phyloP scores from a whole-genome alignment of 2,113 vertebrate species.

The Theristicus caerulescens region DNA sequence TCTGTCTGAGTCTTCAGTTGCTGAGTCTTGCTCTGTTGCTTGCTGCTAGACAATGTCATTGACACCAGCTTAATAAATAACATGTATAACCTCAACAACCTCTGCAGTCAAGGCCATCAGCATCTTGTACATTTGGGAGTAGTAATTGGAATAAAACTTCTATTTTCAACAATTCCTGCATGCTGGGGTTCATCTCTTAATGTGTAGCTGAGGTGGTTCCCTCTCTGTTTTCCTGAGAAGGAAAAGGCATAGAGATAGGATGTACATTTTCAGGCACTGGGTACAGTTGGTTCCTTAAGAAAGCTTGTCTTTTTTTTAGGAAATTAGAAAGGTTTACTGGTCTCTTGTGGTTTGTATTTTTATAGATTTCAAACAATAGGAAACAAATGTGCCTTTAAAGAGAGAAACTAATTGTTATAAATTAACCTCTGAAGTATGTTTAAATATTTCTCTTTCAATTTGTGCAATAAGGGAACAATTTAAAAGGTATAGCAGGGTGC shows the following conservation, averaged over 20 bases:
- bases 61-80: background rate
- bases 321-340: background rate
- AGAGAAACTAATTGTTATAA: constrained; percentile 52
- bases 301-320: background rate
- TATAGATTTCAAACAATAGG: background rate
- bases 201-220: background rate
- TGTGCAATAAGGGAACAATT: constrained; percentile 49
- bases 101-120: background rate
- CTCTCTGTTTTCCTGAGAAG: background rate
- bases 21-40: background rate
- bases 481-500: constrained; percentile 53
- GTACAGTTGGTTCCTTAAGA: background rate
- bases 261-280: background rate
- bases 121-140: background rate
- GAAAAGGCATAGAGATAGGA: background rate
- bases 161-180: background rate
- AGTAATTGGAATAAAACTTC: background rate
- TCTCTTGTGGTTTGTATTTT: constrained; percentile 21
- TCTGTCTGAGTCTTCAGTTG: background rate
- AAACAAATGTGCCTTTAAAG: constrained; percentile 31
- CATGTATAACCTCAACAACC: background rate
- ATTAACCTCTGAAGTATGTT: constrained; percentile 54
- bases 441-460: constrained; percentile 67
- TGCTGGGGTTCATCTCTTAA: background rate
- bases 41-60: background rate